Conservation (phyloP, 2,888 invertebrate genomes). For the Pocota personata region DNA sequence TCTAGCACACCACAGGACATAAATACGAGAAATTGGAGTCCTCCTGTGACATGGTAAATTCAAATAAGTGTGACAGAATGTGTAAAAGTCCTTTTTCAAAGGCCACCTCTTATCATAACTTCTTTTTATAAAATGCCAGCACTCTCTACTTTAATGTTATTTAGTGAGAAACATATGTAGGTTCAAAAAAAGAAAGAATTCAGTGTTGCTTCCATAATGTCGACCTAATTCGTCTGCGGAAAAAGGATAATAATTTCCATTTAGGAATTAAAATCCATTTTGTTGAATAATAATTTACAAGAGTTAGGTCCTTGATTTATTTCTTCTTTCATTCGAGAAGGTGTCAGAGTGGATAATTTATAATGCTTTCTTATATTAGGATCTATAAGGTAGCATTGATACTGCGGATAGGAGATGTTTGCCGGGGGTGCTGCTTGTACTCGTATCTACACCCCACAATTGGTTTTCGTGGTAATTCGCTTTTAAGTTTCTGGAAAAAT, state of each 20-base stretch:
- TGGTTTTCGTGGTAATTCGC: constrained; percentile 29
- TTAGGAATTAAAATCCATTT: constrained; percentile 41
- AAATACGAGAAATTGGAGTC: not conserved
- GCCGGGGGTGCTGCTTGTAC: not conserved
- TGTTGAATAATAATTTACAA: constrained; percentile 46
- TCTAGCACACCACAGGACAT: not conserved
- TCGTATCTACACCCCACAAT: not conserved
- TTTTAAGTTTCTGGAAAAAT: constrained; percentile 26
- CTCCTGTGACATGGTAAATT: not conserved
- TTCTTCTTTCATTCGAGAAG: not conserved
- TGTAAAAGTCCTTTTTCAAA: not conserved
- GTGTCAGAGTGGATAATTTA: constrained; percentile 22
- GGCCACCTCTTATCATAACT: not conserved
- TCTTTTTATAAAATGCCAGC: too few species aligned
- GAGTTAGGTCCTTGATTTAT: constrained; percentile 36
- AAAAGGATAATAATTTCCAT: constrained; percentile 50
- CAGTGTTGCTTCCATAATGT: not conserved
- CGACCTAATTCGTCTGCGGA: constrained; percentile 14
- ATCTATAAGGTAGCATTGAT: not conserved
- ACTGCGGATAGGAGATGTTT: not conserved
- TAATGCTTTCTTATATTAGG: constrained; percentile 6
- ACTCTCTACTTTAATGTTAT: not conserved
- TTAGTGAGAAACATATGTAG: too few species aligned
- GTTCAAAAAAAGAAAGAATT: not conserved
- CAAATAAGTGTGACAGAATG: not conserved